A percentile compares a stretch with the other conserved stretches of the same genome.
These are phyloP conservation scores for Cerceris ruficornis DNA, from an alignment of 2,888 invertebrate species.

Conservation along the genomic window DNA sequence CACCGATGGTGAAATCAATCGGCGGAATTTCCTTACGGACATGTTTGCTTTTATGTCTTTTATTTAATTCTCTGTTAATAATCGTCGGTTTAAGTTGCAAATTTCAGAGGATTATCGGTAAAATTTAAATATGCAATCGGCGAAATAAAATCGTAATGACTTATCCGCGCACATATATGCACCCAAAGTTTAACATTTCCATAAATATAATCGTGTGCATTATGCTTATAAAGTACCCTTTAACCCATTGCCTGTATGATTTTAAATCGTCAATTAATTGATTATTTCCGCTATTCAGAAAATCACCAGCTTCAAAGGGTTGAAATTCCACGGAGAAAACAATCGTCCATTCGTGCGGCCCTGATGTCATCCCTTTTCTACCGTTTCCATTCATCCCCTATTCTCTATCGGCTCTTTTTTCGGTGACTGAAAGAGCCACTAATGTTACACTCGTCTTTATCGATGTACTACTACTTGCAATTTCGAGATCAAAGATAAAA, in stretches of 20 bases:
- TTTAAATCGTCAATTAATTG: too few relatives aligned
- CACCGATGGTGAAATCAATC: neutral
- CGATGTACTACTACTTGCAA: slow-evolving; percentile 8
- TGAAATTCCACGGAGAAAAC: slow-evolving; percentile 28
- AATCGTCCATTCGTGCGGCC: slow-evolving; percentile 45
- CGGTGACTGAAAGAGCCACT: neutral
- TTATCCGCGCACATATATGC: too few relatives aligned
- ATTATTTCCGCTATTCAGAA: too few relatives aligned
- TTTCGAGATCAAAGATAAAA: neutral
- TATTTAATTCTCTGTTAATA: too few relatives aligned
- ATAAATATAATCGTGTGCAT: neutral
- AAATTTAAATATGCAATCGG: too few relatives aligned
- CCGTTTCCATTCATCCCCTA: slow-evolving; percentile 9
- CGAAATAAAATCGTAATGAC: too few relatives aligned
- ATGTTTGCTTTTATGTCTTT: neutral
- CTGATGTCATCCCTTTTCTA: slow-evolving; percentile 33
- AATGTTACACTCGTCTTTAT: neutral
- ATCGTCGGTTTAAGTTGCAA: too few relatives aligned
- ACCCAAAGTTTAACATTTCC: too few relatives aligned
- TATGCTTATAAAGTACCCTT: too few relatives aligned
- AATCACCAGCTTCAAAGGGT: neutral
- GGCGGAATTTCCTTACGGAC: neutral
- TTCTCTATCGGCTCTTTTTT: neutral
- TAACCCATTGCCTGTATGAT: too few relatives aligned
- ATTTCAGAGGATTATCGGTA: too few relatives aligned